A percentile compares a stretch with the other conserved stretches of the same genome.
Evolutionary conservation across 35 echinoderm and acorn worm species (phyloP).

Genomic region (Heliocidaris erythrogramma): DNA sequence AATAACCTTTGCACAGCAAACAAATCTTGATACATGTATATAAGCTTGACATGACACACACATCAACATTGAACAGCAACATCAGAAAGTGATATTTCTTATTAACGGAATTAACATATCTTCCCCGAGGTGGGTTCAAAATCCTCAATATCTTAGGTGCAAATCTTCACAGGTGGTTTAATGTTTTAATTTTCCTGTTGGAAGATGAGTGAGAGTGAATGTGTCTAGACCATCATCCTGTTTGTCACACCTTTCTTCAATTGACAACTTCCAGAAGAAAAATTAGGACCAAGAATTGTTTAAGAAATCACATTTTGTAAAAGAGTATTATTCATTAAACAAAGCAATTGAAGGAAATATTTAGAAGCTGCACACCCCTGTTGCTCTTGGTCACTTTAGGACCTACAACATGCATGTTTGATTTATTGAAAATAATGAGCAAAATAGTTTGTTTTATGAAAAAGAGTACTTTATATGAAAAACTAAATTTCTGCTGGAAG

Average conservation of each 20-base stretch:
- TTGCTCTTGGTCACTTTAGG: too few species aligned
- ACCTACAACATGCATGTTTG: too few species aligned
- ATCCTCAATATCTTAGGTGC: background rate
- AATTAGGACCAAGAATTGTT: background rate
- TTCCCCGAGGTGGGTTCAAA: background rate
- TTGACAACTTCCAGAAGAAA: constrained; percentile 18
- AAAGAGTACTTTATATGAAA: too few species aligned
- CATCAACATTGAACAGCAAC: background rate
- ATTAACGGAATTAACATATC: too few species aligned
- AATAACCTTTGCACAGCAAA: too few species aligned
- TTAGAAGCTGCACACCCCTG: background rate
- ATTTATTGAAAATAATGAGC: too few species aligned
- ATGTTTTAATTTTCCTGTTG: background rate
- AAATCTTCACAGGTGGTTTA: background rate
- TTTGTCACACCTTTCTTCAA: background rate
- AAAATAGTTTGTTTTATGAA: too few species aligned
- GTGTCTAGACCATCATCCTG: constrained; percentile 28
- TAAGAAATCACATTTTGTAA: background rate
- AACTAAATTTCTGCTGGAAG: too few species aligned
- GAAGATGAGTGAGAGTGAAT: background rate
- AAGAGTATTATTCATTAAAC: background rate
- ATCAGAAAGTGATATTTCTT: background rate
- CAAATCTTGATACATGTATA: too few species aligned
- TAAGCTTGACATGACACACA: background rate
- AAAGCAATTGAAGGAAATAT: background rate